Evolutionary conservation across 2,797 vertebrate genomes (phyloP), one percentile per base, ranked within the genome.

Genomic region (Myiotriccus ornatus): DNA sequence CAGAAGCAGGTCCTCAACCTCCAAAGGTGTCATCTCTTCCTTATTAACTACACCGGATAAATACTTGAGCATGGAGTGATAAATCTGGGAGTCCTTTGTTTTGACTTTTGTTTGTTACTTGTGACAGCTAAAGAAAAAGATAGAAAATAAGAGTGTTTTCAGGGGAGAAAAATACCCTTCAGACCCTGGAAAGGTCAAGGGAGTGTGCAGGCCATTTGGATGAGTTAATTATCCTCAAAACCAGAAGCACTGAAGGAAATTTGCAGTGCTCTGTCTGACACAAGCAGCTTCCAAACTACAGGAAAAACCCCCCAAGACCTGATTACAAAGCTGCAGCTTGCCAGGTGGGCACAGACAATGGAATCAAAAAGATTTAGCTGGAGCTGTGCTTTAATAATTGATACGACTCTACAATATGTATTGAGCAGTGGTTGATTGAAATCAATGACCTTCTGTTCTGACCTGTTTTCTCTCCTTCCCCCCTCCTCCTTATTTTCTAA

Each of bases 211-310:
- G 22, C 30, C 21, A 11, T 34, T 78, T 78, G 41, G 44, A 67
- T 84, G 44, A 67, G 43, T 84, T 93, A 64, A 88, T 91, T 89
- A 39, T 24, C 35, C n/a, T 87, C 78, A 79, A 65, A 90, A 94
- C 65, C 60, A 49, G 46, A 35, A 41, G 39, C 12, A 22, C 55
- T 70, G 30, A 76, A 43, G 37, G 28, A 56, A 83, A 88, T 27
- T 49, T 59, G 17, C 5, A 3, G 24, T 71, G 55, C 34, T 79
- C 77, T 73, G 12, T 43, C 52, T 71, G 39, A 74, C 60, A 34
- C 18, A 35, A 71, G 87, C 24, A 83, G 32, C 39, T 93, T 80
- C 64, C 63, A 83, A 93, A 57, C 43, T 68, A 57, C 49, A 65
- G 47, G 47, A 67, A 79, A 57, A 32, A 4, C 34, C 23, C 41